Evolutionary conservation across 2,888 invertebrate genomes (phyloP).

Genomic region (Monoplex corrugatus): DNA sequence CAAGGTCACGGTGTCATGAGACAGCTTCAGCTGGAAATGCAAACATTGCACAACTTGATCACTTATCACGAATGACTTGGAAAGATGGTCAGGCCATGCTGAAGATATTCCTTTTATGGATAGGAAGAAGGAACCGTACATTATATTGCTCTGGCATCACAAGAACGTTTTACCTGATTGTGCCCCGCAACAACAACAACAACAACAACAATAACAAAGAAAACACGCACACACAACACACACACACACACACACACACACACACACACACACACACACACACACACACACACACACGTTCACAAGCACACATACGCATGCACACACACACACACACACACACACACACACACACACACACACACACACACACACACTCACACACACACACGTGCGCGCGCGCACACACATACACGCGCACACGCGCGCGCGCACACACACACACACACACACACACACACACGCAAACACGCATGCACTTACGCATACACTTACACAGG

Average conservation of each 20-base stretch:
- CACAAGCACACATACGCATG: neutral
- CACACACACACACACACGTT: neutral
- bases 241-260: slow-evolving; percentile 2
- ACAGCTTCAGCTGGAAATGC: too few relatives aligned
- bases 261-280: neutral
- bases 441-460: neutral
- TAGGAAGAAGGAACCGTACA: too few relatives aligned
- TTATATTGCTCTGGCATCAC: too few relatives aligned
- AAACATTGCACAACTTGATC: too few relatives aligned
- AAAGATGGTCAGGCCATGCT: too few relatives aligned
- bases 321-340: neutral
- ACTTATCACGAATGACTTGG: too few relatives aligned
- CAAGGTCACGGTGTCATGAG: too few relatives aligned
- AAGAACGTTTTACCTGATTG: too few relatives aligned
- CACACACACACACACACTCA: neutral
- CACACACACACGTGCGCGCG: neutral
- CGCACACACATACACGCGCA: neutral
- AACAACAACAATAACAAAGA: too few relatives aligned
- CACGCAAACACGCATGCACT: neutral
- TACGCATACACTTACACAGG: neutral
- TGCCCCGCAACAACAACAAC: too few relatives aligned
- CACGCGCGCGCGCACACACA: neutral
- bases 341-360: neutral
- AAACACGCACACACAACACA: too few relatives aligned
- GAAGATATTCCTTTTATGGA: too few relatives aligned